Percentiles rank a stretch among this genome's conserved stretches.
These are phyloP conservation scores for Hylomyscus alleni DNA, from an alignment of 2,797 vertebrate genomes.

Conservation along the genomic window DNA sequence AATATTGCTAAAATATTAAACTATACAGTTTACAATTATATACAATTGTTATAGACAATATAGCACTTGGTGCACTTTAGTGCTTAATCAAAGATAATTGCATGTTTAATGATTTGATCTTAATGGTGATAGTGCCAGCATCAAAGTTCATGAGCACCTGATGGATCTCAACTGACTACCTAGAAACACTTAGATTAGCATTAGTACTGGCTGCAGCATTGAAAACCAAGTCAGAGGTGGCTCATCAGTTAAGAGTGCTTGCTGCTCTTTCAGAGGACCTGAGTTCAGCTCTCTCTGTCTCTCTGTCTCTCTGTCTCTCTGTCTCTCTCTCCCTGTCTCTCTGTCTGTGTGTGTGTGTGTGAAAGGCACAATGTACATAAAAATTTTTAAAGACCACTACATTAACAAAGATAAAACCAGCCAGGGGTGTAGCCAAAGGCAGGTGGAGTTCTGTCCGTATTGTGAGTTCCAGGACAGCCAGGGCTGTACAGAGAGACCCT, in stretches of 20 bases:
- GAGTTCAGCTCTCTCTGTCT: background rate
- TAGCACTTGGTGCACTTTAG: background rate
- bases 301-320: no score
- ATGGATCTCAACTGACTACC: background rate
- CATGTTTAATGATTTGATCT: background rate
- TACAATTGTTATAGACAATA: background rate
- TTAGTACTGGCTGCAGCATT: background rate
- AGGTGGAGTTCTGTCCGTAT: background rate
- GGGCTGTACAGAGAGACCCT: background rate
- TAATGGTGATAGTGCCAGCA: background rate
- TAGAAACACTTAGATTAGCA: background rate
- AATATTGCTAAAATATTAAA: background rate
- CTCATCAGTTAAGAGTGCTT: background rate
- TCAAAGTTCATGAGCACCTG: conserved; percentile 2
- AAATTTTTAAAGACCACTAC: background rate
- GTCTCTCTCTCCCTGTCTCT: no score
- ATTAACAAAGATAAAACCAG: background rate
- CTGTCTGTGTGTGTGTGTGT: background rate
- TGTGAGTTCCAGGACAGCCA: background rate
- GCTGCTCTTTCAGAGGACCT: background rate
- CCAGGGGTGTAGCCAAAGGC: background rate
- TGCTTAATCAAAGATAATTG: background rate
- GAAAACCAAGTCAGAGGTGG: background rate
- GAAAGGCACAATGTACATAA: background rate
- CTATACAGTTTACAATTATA: background rate